Evolutionary conservation across 35 echinoderm and acorn worm species (phyloP).

Genomic region (Heliocidaris erythrogramma): DNA sequence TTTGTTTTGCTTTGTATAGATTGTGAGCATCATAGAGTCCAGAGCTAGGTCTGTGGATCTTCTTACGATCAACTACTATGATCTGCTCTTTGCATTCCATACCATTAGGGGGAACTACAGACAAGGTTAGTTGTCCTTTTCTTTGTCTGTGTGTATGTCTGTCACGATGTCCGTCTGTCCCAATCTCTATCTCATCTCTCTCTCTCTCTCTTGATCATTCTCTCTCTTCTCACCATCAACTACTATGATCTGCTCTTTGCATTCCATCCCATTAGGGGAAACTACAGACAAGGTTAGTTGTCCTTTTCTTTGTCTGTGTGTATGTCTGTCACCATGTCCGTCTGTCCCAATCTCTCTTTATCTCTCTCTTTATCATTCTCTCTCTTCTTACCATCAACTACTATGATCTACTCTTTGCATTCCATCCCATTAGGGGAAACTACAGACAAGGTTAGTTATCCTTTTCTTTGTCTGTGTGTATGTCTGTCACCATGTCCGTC

Average conservation of each 20-base stretch:
- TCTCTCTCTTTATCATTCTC: too few species aligned
- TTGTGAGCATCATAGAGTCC: constrained; percentile 90
- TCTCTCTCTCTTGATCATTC: not conserved
- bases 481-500: not conserved
- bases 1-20: constrained; percentile 46
- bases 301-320: too few species aligned
- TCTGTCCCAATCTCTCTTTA: too few species aligned
- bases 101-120: constrained; percentile 90
- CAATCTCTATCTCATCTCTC: too few species aligned
- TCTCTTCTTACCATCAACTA: constrained; percentile 70
- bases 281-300: constrained; percentile 83
- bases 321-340: too few species aligned
- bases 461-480: not conserved
- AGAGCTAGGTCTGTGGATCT: constrained; percentile 90
- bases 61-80: constrained; percentile 78
- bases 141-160: not conserved
- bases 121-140: constrained; percentile 66
- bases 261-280: constrained; percentile 83
- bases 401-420: constrained; percentile 94
- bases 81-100: constrained; percentile 92
- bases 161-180: not conserved
- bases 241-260: constrained; percentile 94
- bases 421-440: constrained; percentile 90
- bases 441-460: constrained; percentile 81
- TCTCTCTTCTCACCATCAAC: not conserved